phyloP scores from a whole-genome alignment of 2,797 vertebrate genomes.

The Ficedula albicollis region DNA sequence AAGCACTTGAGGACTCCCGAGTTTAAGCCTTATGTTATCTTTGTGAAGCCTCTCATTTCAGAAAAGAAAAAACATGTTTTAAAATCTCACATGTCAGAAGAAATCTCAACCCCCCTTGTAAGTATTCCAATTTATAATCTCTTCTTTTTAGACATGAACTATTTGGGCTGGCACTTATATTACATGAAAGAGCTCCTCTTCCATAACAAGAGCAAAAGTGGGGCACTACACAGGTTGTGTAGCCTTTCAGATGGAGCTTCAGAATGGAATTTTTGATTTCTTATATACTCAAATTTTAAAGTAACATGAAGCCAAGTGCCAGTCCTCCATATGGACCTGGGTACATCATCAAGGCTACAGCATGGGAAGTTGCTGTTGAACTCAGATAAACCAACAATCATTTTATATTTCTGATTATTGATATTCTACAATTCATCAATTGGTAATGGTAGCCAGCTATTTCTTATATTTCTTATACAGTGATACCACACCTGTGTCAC shows the following conservation, averaged over 20 bases:
- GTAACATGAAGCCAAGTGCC: not conserved
- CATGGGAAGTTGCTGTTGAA: not conserved
- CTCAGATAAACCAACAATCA: not conserved
- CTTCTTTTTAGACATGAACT: not conserved
- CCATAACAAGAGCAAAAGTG: not conserved
- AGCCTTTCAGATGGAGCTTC: not conserved
- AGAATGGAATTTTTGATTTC: not conserved
- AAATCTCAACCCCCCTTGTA: conserved; percentile 68
- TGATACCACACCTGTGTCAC: not conserved
- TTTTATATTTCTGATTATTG: not conserved
- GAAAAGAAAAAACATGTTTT: conserved; percentile 77
- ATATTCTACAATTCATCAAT: too few species aligned
- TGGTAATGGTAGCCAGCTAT: not conserved
- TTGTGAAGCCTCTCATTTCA: conserved; percentile 84
- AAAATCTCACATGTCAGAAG: conserved; percentile 82
- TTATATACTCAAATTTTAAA: not conserved
- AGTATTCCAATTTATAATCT: conserved; percentile 27
- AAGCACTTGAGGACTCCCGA: conserved; percentile 86
- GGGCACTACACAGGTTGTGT: not conserved
- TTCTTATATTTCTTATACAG: not conserved
- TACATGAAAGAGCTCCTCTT: not conserved
- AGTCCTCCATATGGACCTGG: fast-evolving
- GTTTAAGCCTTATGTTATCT: conserved; percentile 91
- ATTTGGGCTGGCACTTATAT: not conserved
- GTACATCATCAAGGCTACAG: not conserved